Percentiles rank a stretch among this genome's conserved stretches.
These are phyloP conservation scores for Rhincodon typus DNA, from an alignment of 2,797 vertebrate species.

Conservation along the genomic window DNA sequence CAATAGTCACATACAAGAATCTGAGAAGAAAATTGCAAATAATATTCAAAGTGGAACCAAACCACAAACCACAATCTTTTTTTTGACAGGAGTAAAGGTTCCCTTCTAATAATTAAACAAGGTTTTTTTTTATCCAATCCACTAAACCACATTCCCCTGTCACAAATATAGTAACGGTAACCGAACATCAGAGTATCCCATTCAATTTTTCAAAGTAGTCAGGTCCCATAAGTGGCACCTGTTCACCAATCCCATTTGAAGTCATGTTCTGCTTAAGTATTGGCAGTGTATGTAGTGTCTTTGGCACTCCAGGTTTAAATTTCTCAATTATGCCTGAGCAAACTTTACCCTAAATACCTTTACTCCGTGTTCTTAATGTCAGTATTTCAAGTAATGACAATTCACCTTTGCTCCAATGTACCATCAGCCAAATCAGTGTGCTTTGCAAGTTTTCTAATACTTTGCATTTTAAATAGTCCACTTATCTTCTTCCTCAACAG, in stretches of 20 bases:
- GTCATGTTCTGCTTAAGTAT: not conserved
- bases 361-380: not conserved
- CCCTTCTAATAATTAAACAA: too few species aligned
- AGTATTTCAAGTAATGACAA: not conserved
- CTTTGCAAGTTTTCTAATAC: not conserved
- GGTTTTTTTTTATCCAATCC: not conserved
- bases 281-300: not conserved
- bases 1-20: too few species aligned
- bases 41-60: too few species aligned
- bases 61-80: too few species aligned
- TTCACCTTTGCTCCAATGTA: not conserved
- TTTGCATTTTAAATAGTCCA: not conserved
- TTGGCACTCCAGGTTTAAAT: not conserved
- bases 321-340: not conserved
- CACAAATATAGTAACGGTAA: not conserved
- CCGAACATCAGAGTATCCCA: not conserved
- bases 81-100: too few species aligned
- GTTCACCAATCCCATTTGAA: not conserved
- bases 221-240: too few species aligned
- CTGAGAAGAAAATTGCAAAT: too few species aligned
- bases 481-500: not conserved
- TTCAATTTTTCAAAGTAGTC: too few species aligned
- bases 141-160: not conserved
- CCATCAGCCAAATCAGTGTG: not conserved
- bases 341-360: not conserved